phyloP scores from a whole-genome alignment of 2,888 invertebrate species.

The Epinotia bilunana region DNA sequence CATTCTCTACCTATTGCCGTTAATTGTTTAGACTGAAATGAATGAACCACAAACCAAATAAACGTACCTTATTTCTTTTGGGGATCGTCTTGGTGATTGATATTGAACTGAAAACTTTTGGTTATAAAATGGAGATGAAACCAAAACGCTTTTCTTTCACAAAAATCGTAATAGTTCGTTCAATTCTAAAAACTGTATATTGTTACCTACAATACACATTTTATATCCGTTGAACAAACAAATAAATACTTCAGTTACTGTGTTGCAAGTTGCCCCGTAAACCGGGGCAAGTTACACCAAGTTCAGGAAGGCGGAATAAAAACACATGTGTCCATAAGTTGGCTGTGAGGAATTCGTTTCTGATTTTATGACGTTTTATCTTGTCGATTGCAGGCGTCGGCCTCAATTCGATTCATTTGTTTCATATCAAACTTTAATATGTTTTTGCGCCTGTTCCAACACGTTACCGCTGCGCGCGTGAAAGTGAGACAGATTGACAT shows the following conservation, averaged over 20 bases:
- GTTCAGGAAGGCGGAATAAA: slow-evolving; percentile 25
- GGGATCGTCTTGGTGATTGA: too few species aligned
- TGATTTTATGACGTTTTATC: slow-evolving; percentile 35
- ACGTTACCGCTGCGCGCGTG: not conserved
- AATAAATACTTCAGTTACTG: not conserved
- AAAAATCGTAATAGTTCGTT: too few species aligned
- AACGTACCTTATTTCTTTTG: too few species aligned
- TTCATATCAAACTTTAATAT: not conserved
- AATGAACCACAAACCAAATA: too few species aligned
- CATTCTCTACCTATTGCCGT: too few species aligned
- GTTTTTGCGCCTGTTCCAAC: not conserved
- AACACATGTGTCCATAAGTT: slow-evolving; percentile 29
- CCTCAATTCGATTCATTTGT: not conserved
- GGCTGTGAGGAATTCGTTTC: slow-evolving; percentile 24
- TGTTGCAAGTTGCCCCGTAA: not conserved
- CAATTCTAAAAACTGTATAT: too few species aligned
- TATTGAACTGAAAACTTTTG: too few species aligned
- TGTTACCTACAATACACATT: not conserved
- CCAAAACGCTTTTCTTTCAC: too few species aligned
- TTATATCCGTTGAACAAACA: not conserved
- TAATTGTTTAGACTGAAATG: too few species aligned
- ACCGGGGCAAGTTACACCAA: not conserved
- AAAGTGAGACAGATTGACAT: not conserved
- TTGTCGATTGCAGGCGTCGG: slow-evolving; percentile 15
- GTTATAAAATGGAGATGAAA: too few species aligned